Base-by-base conservation (phyloP, 2,888 invertebrate species). In the Pseudococcus viburni region DNA sequence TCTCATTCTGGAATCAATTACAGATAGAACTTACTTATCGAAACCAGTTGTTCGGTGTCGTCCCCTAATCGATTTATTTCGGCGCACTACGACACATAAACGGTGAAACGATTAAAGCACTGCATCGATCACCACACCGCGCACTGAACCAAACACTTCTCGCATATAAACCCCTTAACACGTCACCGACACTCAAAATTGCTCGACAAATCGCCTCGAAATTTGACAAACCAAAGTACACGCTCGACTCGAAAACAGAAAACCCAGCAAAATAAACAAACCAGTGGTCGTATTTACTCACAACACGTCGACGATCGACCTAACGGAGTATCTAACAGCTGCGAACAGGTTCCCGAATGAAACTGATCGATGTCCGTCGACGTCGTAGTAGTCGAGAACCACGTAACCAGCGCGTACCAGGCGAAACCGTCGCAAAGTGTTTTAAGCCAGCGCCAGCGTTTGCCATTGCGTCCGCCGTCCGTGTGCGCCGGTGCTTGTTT, bases 361-460 rank as follows among this genome's bases (percentile, higher is more conserved):
- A 73, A 73, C 73, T 73, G 73, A 73, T 73, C 73, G 73, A 73
- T 73, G 73, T 73, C 73, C 73, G 73, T 73, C 39, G 26, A 0
- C 64, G 64, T 22, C 22, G 64, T 64, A 19, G 64, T 22, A 8
- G 64, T 64, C 64, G 73, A 73, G 73, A 73, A 73, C 26, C 73
- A 73, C 73, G 73, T 73, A 73, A 73, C 73, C 73, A 68, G 68
- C 68, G 68, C 73, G 73, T 73, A 73, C 73, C 73, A 73, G 73
- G 73, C 73, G 73, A 73, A 73, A 73, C 73, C 73, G 73, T 73
- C 73, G 73, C 73, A 73, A 73, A 73, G 73, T 33, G 73, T 33
- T 73, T 33, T 33, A 73, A 73, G 33, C 33, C 73, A 33, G 17
- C 73, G 73, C 8, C n/a, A n/a, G 59, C 59, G 17, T 7, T 64